Evolutionary conservation across 2,113 vertebrate species (phyloP).

Genomic region (Embiotoca jacksoni): DNA sequence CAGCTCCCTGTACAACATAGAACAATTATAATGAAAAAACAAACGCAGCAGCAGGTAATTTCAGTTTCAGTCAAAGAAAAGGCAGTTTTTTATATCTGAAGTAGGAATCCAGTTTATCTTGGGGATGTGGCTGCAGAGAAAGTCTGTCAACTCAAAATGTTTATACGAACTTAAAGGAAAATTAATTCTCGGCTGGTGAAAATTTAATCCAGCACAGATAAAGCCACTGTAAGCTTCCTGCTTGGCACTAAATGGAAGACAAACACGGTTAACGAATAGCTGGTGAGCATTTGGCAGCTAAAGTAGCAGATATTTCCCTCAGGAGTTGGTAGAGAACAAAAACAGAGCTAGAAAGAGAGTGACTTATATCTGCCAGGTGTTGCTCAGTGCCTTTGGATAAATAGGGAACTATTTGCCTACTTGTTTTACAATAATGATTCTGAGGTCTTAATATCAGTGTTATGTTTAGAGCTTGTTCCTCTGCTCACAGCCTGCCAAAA

Average conservation of each 20-base stretch:
- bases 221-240: not conserved
- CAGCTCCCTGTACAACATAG: not conserved
- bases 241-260: not conserved
- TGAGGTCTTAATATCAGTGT: not conserved
- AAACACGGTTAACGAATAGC: not conserved
- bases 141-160: not conserved
- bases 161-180: no score
- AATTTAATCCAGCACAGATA: no score
- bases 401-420: not conserved
- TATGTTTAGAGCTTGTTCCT: not conserved
- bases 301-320: not conserved
- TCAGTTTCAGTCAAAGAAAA: not conserved
- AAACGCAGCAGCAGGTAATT: no score
- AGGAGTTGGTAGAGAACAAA: not conserved
- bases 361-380: not conserved
- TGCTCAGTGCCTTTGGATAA: not conserved
- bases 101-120: not conserved
- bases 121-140: not conserved
- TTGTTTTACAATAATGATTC: not conserved
- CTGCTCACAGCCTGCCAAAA: not conserved
- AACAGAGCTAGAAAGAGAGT: not conserved
- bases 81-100: constrained; percentile 1
- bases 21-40: not conserved
- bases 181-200: no score
- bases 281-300: not conserved